Percentiles rank a stretch among this genome's conserved stretches.
These are phyloP conservation scores for Naja naja DNA, from an alignment of 2,113 vertebrate genomes.

Conservation along the genomic window DNA sequence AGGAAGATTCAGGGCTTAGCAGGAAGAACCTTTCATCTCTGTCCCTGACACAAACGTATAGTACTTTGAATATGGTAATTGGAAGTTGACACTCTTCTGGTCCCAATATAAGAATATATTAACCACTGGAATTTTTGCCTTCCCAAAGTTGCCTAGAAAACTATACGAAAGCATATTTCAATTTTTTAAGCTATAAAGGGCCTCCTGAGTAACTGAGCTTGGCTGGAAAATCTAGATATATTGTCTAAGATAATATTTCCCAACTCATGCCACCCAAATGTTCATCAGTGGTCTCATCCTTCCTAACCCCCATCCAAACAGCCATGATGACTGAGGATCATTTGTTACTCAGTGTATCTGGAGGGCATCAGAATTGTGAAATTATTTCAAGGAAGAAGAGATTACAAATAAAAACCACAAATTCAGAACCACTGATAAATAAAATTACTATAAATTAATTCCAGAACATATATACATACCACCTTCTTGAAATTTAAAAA, in stretches of 20 bases:
- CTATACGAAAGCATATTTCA: background rate
- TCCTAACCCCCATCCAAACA: background rate
- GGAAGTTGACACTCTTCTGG: background rate
- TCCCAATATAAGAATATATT: background rate
- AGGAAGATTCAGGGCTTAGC: background rate
- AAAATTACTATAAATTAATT: background rate
- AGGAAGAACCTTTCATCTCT: background rate
- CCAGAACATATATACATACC: background rate
- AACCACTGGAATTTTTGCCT: background rate
- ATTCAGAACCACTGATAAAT: background rate
- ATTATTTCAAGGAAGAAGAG: background rate
- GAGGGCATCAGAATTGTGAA: background rate
- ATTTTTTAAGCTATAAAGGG: background rate
- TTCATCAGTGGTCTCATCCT: background rate
- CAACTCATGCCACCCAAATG: background rate
- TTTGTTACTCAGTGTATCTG: background rate
- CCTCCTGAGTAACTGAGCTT: background rate
- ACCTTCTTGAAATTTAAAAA: background rate
- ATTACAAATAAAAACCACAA: background rate
- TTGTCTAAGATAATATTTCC: background rate
- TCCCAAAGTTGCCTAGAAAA: background rate
- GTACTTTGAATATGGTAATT: background rate
- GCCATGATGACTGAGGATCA: background rate
- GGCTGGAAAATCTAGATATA: background rate
- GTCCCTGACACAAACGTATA: background rate